Conservation (phyloP, 2,888 invertebrate genomes). For the Darwinula stevensoni region DNA sequence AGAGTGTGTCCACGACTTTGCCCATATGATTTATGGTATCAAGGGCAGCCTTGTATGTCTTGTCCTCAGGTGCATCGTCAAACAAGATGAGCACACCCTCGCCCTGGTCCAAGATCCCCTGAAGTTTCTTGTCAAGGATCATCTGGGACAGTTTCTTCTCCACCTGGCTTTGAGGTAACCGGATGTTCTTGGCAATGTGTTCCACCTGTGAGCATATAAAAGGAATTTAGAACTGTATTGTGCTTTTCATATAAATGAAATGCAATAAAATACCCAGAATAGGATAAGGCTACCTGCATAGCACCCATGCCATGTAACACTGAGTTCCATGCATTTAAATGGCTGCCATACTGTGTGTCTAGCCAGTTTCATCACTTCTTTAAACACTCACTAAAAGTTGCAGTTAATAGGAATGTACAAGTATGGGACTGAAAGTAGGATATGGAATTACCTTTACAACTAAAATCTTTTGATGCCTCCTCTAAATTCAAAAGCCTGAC, state of each 20-base stretch:
- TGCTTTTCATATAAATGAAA: background rate
- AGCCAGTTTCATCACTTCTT: too few species aligned
- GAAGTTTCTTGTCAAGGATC: constrained; percentile 94
- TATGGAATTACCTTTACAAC: too few species aligned
- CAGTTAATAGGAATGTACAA: too few species aligned
- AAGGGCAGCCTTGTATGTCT: constrained; percentile 87
- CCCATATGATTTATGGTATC: constrained; percentile 98
- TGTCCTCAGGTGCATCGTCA: constrained; percentile 75
- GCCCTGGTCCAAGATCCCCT: constrained; percentile 92
- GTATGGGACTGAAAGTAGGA: too few species aligned
- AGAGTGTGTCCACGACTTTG: constrained; percentile 94
- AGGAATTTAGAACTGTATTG: background rate
- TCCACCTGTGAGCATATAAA: too few species aligned
- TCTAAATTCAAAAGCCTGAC: too few species aligned
- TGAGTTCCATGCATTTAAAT: too few species aligned
- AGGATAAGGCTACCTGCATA: too few species aligned
- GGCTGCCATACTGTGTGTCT: too few species aligned
- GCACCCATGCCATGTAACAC: too few species aligned
- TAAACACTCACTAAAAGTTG: too few species aligned
- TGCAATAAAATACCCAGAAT: constrained; percentile 6
- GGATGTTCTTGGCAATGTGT: constrained; percentile 68
- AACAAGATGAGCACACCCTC: constrained; percentile 92
- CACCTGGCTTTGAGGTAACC: constrained; percentile 60
- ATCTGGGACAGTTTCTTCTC: constrained; percentile 98
- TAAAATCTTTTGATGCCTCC: too few species aligned